Conservation (phyloP, 2,888 invertebrate genomes). For the Dolomedes plantarius region DNA sequence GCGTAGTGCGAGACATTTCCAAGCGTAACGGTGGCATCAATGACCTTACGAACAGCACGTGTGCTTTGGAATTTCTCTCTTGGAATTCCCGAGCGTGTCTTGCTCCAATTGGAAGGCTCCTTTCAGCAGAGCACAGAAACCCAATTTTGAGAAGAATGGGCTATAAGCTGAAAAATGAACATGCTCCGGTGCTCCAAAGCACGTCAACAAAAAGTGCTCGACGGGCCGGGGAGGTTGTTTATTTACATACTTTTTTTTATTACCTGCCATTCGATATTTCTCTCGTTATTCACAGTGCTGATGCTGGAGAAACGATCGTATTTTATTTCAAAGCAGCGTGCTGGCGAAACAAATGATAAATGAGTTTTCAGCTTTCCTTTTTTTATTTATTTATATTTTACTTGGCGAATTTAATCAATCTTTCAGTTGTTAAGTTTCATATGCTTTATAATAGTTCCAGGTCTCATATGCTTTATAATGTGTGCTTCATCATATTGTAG, state of each 20-base stretch:
- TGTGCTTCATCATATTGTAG: too few relatives aligned
- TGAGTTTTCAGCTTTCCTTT: too few relatives aligned
- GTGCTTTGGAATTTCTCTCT: neutral
- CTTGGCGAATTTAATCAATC: too few relatives aligned
- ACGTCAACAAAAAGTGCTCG: neutral
- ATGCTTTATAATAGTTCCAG: too few relatives aligned
- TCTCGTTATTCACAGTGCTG: neutral
- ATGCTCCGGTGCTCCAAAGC: neutral
- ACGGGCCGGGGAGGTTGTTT: neutral
- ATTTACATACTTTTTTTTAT: neutral
- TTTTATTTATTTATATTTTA: too few relatives aligned
- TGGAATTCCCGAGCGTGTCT: neutral
- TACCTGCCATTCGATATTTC: neutral
- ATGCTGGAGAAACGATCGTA: neutral
- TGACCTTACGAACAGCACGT: neutral
- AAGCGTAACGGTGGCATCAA: conserved; percentile 6
- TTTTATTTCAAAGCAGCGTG: neutral
- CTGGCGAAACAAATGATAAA: too few relatives aligned
- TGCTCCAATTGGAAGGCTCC: neutral
- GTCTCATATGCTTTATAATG: too few relatives aligned
- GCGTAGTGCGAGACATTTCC: neutral
- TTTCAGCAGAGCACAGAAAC: conserved; percentile 6
- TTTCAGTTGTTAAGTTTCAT: too few relatives aligned
- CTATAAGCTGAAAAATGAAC: neutral
- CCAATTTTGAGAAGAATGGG: neutral